Evolutionary conservation across 2,113 vertebrate species (phyloP), one percentile per base, ranked within the genome.

Genomic region (Madoqua kirkii): DNA sequence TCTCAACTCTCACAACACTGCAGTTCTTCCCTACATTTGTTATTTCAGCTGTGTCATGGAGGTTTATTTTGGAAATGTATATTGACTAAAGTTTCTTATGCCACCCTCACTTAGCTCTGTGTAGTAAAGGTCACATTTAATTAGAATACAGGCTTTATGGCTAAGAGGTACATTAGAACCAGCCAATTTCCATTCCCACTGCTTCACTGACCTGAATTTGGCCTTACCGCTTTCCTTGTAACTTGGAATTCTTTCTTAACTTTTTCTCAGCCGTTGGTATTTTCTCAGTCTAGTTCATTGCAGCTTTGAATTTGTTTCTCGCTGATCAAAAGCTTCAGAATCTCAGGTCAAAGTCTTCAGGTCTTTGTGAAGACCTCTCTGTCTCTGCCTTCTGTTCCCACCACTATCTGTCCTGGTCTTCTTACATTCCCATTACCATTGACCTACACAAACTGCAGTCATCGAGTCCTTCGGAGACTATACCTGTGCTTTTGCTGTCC

Each of bases 21-120:
- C 13, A 11, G 1, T 91, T 74, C 76, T 94, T 76, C 59, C n/a
- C 33, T 79, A 67, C 92, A 8, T 81, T 79, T 95, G 84, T 90
- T 95, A 84, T 96, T 91, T 97, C 97, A 95, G 96, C 91, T 97
- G 96, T 94, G 89, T 78, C 6, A 17, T 81, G 67, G 64, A 92
- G 81, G 54, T 93, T 97, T 94, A 89, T 90, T 81, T 96, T 97
- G 82, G 92, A 97, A 97, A 88, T 93, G 67, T 59, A 40, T 52
- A 25, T 79, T 91, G 92, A 85, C 55, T 92, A 33, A 85, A 81
- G 23, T 96, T 95, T 92, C 89, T 67, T 95, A 54, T 89, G 71
- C 45, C 40, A 84, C 40, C 85, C 14, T 90, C 48, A 86, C 36
- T 74, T 84, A 60, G 78, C 29, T 91, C 81, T 96, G 59, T 93